A percentile compares a stretch with the other conserved stretches of the same genome.
These are phyloP conservation scores for Siniperca scherzeri DNA, from an alignment of 2,797 vertebrate genomes.

Conservation along the genomic window DNA sequence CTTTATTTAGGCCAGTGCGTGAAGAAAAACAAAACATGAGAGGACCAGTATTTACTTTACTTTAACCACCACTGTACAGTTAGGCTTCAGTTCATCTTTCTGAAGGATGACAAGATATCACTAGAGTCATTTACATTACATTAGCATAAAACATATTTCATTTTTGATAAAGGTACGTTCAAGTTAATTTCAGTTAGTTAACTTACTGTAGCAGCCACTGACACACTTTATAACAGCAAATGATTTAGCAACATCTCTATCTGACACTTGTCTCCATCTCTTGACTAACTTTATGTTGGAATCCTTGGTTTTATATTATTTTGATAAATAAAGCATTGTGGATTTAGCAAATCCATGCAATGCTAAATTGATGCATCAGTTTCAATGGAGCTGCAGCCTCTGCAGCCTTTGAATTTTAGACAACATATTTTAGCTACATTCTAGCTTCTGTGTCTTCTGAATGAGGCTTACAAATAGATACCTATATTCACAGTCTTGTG, in stretches of 20 bases:
- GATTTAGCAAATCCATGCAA: not conserved
- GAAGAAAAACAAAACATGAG: not conserved
- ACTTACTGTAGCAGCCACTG: not conserved
- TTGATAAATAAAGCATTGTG: not conserved
- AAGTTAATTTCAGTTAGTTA: not conserved
- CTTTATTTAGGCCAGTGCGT: not conserved
- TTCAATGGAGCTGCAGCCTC: not conserved
- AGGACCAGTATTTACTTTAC: not conserved
- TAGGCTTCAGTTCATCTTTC: not conserved
- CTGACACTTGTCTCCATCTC: not conserved
- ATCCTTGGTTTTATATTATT: not conserved
- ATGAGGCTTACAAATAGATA: constrained; percentile 4
- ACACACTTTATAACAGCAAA: not conserved
- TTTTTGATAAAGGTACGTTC: not conserved
- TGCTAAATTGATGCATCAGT: not conserved
- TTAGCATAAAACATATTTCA: not conserved
- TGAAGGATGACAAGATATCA: not conserved
- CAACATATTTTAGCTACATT: not conserved
- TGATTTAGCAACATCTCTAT: not conserved
- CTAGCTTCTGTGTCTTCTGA: not conserved
- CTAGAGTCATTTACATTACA: not conserved
- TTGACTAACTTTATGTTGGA: constrained; percentile 3
- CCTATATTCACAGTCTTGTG: constrained; percentile 3
- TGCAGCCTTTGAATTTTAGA: not conserved
- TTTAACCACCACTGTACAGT: not conserved